Percentiles rank a stretch among this genome's conserved stretches.
Conservation (phyloP, 2,888 invertebrate species). For the Zygogramma bicolorata region DNA sequence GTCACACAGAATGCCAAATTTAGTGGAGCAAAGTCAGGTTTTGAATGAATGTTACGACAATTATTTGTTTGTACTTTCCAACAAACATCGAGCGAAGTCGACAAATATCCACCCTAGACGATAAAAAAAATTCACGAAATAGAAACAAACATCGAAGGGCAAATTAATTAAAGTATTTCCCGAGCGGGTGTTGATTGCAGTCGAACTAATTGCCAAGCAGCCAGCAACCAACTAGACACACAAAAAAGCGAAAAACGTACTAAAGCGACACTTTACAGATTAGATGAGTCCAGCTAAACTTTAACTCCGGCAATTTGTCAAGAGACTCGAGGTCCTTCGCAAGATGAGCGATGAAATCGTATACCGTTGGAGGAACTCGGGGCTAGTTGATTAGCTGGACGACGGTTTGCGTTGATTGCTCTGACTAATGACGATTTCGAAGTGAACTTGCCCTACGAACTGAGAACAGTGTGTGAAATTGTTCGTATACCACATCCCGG, state of each 20-base stretch:
- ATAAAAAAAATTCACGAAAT: neutral
- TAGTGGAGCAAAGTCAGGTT: too few species aligned
- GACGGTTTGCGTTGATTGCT: slow-evolving; percentile 1
- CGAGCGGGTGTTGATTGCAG: slow-evolving; percentile 11
- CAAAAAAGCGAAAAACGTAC: neutral
- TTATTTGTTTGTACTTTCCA: too few species aligned
- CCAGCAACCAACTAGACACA: neutral
- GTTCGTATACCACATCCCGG: too few species aligned
- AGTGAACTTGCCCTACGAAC: neutral
- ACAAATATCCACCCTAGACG: neutral
- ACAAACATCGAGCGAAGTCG: neutral
- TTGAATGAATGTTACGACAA: too few species aligned
- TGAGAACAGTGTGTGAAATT: neutral
- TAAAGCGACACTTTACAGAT: slow-evolving; percentile 13
- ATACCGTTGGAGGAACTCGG: neutral
- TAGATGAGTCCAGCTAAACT: slow-evolving; percentile 16
- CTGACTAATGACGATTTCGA: neutral
- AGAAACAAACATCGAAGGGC: slow-evolving; percentile 1
- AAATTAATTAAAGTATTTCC: slow-evolving; percentile 6
- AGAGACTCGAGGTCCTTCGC: slow-evolving; percentile 11
- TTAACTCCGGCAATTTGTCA: slow-evolving; percentile 19
- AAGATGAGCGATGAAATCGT: neutral
- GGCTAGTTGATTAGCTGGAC: neutral
- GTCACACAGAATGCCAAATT: too few species aligned
- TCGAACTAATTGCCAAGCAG: slow-evolving; percentile 13